phyloP scores from a whole-genome alignment of 1,140 invertebrate species.

The Drosophila baimaii region DNA sequence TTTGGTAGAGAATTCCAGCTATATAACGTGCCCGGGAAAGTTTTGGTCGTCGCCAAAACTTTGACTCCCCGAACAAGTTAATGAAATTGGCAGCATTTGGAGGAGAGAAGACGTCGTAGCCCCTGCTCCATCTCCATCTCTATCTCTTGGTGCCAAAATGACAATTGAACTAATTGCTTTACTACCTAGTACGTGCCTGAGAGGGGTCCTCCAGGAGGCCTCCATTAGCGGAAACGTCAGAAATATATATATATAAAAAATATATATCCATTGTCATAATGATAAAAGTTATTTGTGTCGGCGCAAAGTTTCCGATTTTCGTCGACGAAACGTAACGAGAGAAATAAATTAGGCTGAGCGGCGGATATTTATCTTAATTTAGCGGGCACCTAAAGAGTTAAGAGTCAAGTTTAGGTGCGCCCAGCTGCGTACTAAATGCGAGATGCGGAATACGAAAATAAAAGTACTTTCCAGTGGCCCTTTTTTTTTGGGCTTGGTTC shows the following conservation, averaged over 20 bases:
- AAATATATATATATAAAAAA: constrained; percentile 17
- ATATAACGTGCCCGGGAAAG: constrained; percentile 38
- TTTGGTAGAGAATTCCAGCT: constrained; percentile 30
- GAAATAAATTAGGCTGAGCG: constrained; percentile 69
- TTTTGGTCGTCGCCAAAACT: constrained; percentile 48
- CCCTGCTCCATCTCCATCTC: not conserved
- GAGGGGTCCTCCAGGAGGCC: constrained; percentile 29
- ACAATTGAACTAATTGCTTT: constrained; percentile 81
- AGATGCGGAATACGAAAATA: constrained; percentile 24
- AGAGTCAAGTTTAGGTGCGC: constrained; percentile 55
- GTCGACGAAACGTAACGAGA: constrained; percentile 10
- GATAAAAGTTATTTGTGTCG: constrained; percentile 53
- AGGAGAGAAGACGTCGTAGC: constrained; percentile 18
- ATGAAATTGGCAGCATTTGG: constrained; percentile 66
- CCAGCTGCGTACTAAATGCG: constrained; percentile 52
- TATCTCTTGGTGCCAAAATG: constrained; percentile 61
- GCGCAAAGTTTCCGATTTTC: constrained; percentile 60
- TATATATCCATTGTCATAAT: constrained; percentile 49
- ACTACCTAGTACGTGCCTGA: constrained; percentile 56
- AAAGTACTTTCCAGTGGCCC: constrained; percentile 50
- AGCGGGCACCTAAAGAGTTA: constrained; percentile 62
- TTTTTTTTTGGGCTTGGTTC: constrained; percentile 24
- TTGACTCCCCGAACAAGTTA: constrained; percentile 63
- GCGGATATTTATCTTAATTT: constrained; percentile 80
- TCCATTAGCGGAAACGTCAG: constrained; percentile 40